Evolutionary conservation across 2,113 vertebrate genomes (phyloP), one percentile per base, ranked within the genome.

Genomic region (Carettochelys insculpta): DNA sequence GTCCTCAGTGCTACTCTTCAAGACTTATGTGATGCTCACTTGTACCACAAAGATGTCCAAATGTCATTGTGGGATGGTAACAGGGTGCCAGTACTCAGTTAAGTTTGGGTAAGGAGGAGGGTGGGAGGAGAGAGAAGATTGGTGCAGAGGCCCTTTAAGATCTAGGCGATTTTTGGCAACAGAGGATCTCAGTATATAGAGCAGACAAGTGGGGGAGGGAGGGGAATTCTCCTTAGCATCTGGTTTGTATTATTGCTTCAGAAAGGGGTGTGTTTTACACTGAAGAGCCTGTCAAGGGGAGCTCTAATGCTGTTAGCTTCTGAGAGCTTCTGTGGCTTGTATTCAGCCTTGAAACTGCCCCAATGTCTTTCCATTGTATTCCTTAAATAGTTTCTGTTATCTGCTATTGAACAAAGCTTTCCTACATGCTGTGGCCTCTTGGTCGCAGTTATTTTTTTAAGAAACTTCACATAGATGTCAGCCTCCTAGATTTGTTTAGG

Each of bases 231-330:
- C 77, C 53, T 3, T 86, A 77, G 89, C 97, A 98, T 98, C 96
- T 98, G 98, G 95, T 97, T 98, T 97, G 11, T 95, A 95, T 98
- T 98, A 98, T 43, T 91, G 94, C 89, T 96, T 97, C 90, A 88
- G 96, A 78, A 92, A 94, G 95, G 85, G 90, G 47, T 91, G 84
- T 97, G 96, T 97, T 97, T n/a, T 97, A 97, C 93, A 95, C 86
- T 95, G 95, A 94, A 95, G 76, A 85, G 93, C 2, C 5, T 88
- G 86, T 83, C 0, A 0, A 87, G 51, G 68, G n/a, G 53, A 34
- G 3, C 83, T 85, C 88, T 91, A 20, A 50, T 41, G 38, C 34
- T 89, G 68, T 86, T 91, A 0, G 1, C 81, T 94, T 94, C 87
- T 86, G 80, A 48, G 56, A 68, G 52, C 4, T 50, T 80, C 41